These are phyloP conservation scores for Telmatherina bonti DNA, from an alignment of 2,797 vertebrate genomes.

Conservation along the genomic window DNA sequence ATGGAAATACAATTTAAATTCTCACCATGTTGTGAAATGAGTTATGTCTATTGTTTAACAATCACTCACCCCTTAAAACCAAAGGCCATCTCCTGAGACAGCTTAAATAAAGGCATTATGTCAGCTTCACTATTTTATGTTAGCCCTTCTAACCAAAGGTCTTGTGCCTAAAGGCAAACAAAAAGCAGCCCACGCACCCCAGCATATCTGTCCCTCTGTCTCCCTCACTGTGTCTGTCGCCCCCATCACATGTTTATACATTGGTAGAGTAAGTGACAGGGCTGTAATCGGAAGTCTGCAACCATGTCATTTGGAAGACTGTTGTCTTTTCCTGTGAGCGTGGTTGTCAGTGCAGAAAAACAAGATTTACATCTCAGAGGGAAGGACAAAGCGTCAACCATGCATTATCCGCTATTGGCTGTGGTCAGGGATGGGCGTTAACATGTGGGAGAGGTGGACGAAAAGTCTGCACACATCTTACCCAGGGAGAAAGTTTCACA, in stretches of 20 bases:
- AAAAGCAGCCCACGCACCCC: constrained; percentile 59
- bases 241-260: constrained; percentile 71
- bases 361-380: constrained; percentile 78
- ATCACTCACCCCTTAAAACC: constrained; percentile 16
- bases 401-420: constrained; percentile 77
- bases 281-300: constrained; percentile 85
- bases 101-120: constrained; percentile 52
- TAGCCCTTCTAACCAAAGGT: constrained; percentile 50
- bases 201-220: constrained; percentile 39
- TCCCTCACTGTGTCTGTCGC: constrained; percentile 42
- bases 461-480: constrained; percentile 35
- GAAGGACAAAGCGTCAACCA: constrained; percentile 70
- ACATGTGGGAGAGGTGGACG: constrained; percentile 59
- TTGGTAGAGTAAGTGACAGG: constrained; percentile 77
- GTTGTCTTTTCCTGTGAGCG: constrained; percentile 80
- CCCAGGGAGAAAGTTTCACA: constrained; percentile 40
- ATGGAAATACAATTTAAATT: constrained; percentile 1
- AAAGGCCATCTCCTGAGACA: constrained; percentile 41
- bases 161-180: constrained; percentile 61
- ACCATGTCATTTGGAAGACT: constrained; percentile 82
- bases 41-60: constrained; percentile 30
- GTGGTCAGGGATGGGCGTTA: constrained; percentile 73
- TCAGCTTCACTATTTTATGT: constrained; percentile 49
- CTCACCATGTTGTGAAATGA: constrained; percentile 26
- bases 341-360: constrained; percentile 79